These are phyloP conservation scores for Nebria salina DNA, from an alignment of 2,888 invertebrate species.

Conservation along the genomic window DNA sequence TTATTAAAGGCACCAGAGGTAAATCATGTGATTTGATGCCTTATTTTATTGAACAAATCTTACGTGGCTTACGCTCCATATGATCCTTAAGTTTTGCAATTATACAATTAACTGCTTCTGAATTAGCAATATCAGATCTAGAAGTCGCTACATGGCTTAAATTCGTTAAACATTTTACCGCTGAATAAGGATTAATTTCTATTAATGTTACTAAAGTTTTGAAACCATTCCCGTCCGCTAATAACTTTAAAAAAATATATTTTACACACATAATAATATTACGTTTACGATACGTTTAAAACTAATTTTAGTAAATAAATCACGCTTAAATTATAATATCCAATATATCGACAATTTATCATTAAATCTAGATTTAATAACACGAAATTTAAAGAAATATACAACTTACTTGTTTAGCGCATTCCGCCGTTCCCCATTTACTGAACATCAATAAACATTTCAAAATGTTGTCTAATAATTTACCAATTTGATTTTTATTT, in stretches of 20 bases:
- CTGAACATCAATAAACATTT: constrained; percentile 38
- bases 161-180: constrained; percentile 43
- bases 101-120: constrained; percentile 32
- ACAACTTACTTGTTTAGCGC: constrained; percentile 37
- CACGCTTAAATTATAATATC: too few species aligned
- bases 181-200: constrained; percentile 36
- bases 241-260: constrained; percentile 20
- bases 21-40: too few species aligned
- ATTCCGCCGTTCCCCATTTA: constrained; percentile 38
- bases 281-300: too few species aligned
- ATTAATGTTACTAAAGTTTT: constrained; percentile 40
- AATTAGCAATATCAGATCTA: constrained; percentile 36
- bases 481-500: constrained; percentile 24
- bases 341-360: too few species aligned
- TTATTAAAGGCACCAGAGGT: background rate
- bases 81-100: constrained; percentile 28
- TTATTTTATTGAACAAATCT: background rate
- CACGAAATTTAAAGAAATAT: background rate
- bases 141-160: constrained; percentile 40
- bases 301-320: too few species aligned
- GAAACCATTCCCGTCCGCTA: constrained; percentile 43
- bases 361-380: background rate
- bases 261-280: background rate
- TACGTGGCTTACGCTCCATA: constrained; percentile 28
- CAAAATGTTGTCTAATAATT: constrained; percentile 32